These are phyloP conservation scores for Sebastes hubbsi DNA, from an alignment of 2,797 vertebrate genomes.

Conservation along the genomic window DNA sequence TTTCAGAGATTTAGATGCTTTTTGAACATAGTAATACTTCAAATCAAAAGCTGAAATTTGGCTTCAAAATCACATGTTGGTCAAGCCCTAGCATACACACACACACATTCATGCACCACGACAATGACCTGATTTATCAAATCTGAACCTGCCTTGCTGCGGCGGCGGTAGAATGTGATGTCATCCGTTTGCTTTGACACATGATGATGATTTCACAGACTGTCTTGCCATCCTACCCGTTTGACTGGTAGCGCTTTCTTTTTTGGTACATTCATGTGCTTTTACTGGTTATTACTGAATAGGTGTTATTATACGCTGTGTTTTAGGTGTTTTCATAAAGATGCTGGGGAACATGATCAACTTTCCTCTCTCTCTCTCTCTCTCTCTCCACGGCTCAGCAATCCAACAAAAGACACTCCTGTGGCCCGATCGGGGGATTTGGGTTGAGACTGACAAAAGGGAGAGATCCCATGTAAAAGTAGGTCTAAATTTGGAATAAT, in stretches of 20 bases:
- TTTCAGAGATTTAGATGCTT: slow-evolving; percentile 12
- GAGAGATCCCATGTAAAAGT: not conserved
- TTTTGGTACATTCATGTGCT: slow-evolving; percentile 1
- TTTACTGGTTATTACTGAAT: slow-evolving; percentile 12
- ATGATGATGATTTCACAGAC: slow-evolving; percentile 17
- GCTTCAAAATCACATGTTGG: slow-evolving; percentile 16
- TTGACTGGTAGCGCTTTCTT: slow-evolving; percentile 44
- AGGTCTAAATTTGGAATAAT: slow-evolving; percentile 24
- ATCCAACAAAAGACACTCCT: slow-evolving; percentile 21
- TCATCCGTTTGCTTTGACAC: slow-evolving; percentile 25
- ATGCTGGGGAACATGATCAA: not conserved
- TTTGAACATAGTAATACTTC: not conserved
- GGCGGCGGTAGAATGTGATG: slow-evolving; percentile 31
- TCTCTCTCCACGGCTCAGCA: not conserved
- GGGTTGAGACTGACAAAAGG: not conserved
- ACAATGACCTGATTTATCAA: slow-evolving; percentile 20
- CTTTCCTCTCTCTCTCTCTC: not conserved
- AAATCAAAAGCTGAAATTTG: slow-evolving; percentile 1
- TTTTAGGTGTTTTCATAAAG: not conserved
- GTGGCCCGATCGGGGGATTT: slow-evolving; percentile 4
- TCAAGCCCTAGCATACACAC: not conserved
- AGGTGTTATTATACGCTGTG: not conserved
- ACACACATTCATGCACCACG: not conserved
- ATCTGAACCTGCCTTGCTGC: slow-evolving; percentile 5
- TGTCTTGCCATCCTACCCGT: not conserved